Evolutionary conservation across 2,113 vertebrate genomes (phyloP).

Genomic region (Stigmatopora argus): DNA sequence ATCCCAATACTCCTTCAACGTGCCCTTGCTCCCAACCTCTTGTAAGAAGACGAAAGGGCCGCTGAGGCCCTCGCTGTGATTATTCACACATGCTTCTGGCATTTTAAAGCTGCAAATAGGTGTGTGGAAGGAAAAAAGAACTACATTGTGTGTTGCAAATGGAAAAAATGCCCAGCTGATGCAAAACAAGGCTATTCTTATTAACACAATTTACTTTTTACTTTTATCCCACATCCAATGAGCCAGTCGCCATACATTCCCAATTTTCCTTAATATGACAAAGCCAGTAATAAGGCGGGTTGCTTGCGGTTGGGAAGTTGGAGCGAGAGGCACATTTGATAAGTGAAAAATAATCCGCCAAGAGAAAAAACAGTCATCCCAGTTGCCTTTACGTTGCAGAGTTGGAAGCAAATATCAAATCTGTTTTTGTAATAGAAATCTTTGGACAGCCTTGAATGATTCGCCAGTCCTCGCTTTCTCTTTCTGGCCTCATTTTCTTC

Average conservation of each 20-base stretch:
- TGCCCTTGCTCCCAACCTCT: conserved; percentile 59
- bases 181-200: not conserved
- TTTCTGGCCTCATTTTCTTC: conserved; percentile 62
- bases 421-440: conserved; percentile 66
- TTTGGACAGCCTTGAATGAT: conserved; percentile 66
- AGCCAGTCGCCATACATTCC: conserved; percentile 59
- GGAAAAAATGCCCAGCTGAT: conserved; percentile 35
- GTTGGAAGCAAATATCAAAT: conserved; percentile 65
- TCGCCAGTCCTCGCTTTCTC: conserved; percentile 41
- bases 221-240: conserved; percentile 20
- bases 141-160: conserved; percentile 65
- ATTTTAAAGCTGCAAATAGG: conserved; percentile 57
- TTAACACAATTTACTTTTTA: not conserved
- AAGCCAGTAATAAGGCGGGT: conserved; percentile 48
- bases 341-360: conserved; percentile 71
- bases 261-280: conserved; percentile 57
- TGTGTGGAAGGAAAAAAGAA: conserved; percentile 55
- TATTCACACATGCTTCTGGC: conserved; percentile 65
- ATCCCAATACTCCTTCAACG: conserved; percentile 54
- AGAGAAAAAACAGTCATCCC: conserved; percentile 66
- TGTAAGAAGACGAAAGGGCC: conserved; percentile 59
- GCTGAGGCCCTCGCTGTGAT: conserved; percentile 65
- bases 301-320: conserved; percentile 50
- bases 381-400: conserved; percentile 56
- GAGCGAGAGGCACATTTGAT: conserved; percentile 64